phyloP scores from a whole-genome alignment of 2,888 invertebrate genomes.

The Calameuta pallipes region DNA sequence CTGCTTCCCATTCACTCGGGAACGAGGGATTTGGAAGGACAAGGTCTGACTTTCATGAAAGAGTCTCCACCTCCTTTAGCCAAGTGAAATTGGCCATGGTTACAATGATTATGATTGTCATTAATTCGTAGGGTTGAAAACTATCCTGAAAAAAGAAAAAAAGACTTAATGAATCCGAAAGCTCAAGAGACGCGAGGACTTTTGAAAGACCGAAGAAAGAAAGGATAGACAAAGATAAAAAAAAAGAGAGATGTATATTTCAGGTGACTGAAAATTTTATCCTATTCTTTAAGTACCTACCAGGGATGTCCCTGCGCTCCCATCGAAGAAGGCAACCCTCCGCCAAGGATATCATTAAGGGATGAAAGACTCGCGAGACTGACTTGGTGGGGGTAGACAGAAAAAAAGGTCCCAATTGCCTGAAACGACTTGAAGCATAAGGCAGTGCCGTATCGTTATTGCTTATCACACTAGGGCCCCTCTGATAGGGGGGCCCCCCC shows the following conservation, averaged over 20 bases:
- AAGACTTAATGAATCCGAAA: background rate
- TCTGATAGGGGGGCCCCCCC: slow-evolving; percentile 16
- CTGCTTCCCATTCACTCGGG: slow-evolving; percentile 38
- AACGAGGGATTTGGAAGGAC: slow-evolving; percentile 14
- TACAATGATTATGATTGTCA: background rate
- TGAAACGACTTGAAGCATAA: slow-evolving; percentile 41
- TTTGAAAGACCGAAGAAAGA: background rate
- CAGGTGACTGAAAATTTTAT: background rate
- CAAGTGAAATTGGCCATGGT: background rate
- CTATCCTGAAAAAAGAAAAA: background rate
- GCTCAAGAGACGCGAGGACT: background rate
- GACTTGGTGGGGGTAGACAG: background rate
- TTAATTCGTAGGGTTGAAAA: background rate
- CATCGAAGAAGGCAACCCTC: background rate
- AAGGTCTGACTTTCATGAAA: background rate
- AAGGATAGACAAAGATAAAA: background rate
- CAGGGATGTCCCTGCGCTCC: background rate
- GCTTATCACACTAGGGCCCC: slow-evolving; percentile 54
- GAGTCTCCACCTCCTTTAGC: background rate
- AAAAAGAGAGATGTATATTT: background rate
- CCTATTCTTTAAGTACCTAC: background rate
- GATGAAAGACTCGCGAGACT: background rate
- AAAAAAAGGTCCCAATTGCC: slow-evolving; percentile 32
- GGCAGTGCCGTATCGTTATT: slow-evolving; percentile 44
- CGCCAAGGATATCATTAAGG: slow-evolving; percentile 6